A percentile compares a stretch with the other conserved stretches of the same genome.
Evolutionary conservation across 2,888 invertebrate genomes (phyloP).

Genomic region (Chelonus formosanus): DNA sequence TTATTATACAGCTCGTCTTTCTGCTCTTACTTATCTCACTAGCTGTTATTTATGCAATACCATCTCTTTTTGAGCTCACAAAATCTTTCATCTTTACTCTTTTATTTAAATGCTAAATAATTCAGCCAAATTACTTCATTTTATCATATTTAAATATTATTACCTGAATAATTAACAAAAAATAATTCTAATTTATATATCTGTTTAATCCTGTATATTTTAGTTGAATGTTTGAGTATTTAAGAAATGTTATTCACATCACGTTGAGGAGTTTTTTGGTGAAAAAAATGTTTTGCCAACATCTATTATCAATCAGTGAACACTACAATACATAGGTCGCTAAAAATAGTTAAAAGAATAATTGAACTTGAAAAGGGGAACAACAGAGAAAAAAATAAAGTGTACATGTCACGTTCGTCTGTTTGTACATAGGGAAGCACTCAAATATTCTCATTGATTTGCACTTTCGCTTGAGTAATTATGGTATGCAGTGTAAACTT

Average conservation of each 20-base stretch:
- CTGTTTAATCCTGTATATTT: no score
- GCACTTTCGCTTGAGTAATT: constrained; percentile 24
- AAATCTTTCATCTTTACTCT: not conserved
- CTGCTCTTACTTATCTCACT: not conserved
- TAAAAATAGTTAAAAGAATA: constrained; percentile 5
- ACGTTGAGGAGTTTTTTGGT: not conserved
- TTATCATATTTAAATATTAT: no score
- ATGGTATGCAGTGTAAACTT: not conserved
- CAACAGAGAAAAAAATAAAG: not conserved
- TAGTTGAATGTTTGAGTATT: no score
- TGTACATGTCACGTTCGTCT: constrained; percentile 4
- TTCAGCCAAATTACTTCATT: no score
- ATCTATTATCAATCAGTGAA: constrained; percentile 21
- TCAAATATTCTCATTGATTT: constrained; percentile 27
- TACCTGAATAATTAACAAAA: no score
- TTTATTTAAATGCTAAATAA: not conserved
- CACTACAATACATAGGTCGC: not conserved
- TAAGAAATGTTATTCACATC: not conserved
- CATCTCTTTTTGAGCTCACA: not conserved
- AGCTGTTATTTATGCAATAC: constrained; percentile 18
- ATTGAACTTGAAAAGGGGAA: not conserved
- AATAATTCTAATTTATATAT: no score
- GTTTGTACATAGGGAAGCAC: constrained; percentile 17
- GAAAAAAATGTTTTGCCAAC: constrained; percentile 27
- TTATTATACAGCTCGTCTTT: constrained; percentile 12